A percentile compares a stretch with the other conserved stretches of the same genome.
These are phyloP conservation scores for Pygmarrhopalites habei DNA, from an alignment of 1,140 invertebrate genomes.

Conservation along the genomic window DNA sequence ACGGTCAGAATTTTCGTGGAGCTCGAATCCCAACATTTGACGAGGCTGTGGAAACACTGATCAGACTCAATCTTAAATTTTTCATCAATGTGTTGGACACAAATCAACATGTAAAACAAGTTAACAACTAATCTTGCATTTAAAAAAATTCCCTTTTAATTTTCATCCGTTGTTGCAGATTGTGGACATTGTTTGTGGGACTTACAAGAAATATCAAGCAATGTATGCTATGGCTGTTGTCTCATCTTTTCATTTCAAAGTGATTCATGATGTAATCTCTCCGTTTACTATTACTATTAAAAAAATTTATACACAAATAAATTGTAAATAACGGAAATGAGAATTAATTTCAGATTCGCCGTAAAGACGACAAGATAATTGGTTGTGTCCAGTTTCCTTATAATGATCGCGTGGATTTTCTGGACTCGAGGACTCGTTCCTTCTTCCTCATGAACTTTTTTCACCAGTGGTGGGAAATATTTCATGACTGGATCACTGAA, in stretches of 20 bases:
- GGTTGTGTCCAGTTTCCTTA: not conserved
- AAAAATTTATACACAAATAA: not conserved
- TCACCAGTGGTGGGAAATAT: slow-evolving; percentile 46
- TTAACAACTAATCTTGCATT: slow-evolving; percentile 11
- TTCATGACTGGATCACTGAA: slow-evolving; percentile 52
- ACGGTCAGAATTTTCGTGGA: no score
- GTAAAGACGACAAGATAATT: not conserved
- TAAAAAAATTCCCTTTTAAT: no score
- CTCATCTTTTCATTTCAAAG: slow-evolving; percentile 57
- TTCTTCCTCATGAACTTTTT: slow-evolving; percentile 46
- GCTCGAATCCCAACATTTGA: slow-evolving; percentile 54
- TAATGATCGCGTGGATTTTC: not conserved
- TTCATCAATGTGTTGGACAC: slow-evolving; percentile 56
- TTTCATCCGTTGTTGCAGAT: slow-evolving; percentile 19
- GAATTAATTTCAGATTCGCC: not conserved
- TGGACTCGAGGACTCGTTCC: slow-evolving; percentile 19
- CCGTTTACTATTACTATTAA: not conserved
- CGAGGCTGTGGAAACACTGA: slow-evolving; percentile 50
- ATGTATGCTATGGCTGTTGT: slow-evolving; percentile 55
- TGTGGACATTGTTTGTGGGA: slow-evolving; percentile 37
- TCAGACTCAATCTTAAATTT: slow-evolving; percentile 51
- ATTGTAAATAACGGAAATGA: not conserved
- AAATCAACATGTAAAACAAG: not conserved
- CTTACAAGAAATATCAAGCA: slow-evolving; percentile 50
- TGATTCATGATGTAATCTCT: slow-evolving; percentile 52